Evolutionary conservation across 2,888 invertebrate genomes (phyloP).

Genomic region (Caradrina clavipalpis): DNA sequence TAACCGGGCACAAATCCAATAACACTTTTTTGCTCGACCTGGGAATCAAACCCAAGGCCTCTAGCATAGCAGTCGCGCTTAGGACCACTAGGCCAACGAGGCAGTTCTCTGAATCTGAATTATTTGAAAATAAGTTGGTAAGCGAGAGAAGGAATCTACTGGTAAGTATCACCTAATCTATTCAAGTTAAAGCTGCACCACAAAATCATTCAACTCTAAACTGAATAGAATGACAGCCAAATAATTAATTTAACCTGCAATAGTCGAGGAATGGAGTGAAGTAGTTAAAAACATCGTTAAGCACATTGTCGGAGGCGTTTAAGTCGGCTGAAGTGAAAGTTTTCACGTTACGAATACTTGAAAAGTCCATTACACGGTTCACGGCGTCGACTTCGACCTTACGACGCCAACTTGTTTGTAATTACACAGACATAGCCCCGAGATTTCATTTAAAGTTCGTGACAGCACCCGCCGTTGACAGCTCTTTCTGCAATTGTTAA

Average conservation of each 20-base stretch:
- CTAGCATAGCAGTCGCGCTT: too few species aligned
- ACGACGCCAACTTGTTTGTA: slow-evolving; percentile 85
- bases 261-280: slow-evolving; percentile 80
- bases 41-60: too few species aligned
- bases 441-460: slow-evolving; percentile 89
- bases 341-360: slow-evolving; percentile 89
- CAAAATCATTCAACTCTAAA: slow-evolving; percentile 52
- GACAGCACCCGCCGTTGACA: slow-evolving; percentile 81
- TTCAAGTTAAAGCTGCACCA: background rate
- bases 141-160: background rate
- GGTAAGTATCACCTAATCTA: background rate
- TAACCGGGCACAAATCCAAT: too few species aligned
- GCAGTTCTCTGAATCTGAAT: too few species aligned
- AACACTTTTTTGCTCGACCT: too few species aligned
- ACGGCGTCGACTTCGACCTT: slow-evolving; percentile 82
- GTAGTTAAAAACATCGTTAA: slow-evolving; percentile 89
- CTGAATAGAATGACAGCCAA: slow-evolving; percentile 69
- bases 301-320: slow-evolving; percentile 87
- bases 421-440: slow-evolving; percentile 86
- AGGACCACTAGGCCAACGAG: too few species aligned
- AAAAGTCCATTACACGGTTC: slow-evolving; percentile 90
- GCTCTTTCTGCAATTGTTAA: slow-evolving; percentile 80
- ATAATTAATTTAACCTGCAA: slow-evolving; percentile 85
- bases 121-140: background rate
- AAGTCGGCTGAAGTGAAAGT: slow-evolving; percentile 85